phyloP scores from a whole-genome alignment of 1,140 invertebrate genomes.

The Lanistes nyassanus region DNA sequence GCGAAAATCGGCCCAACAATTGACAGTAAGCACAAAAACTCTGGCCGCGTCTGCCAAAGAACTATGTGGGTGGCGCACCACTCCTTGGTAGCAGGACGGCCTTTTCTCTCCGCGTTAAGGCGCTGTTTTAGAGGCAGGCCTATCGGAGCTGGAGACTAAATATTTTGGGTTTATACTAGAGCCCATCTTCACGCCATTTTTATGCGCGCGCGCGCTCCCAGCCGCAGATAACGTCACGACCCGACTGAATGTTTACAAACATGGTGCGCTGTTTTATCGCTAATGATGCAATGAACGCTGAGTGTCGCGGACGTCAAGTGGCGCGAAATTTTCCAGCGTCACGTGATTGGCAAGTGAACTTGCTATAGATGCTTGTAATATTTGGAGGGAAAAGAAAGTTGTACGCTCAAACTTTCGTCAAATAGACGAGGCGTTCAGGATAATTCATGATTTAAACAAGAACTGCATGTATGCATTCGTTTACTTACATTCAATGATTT shows the following conservation, averaged over 20 bases:
- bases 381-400: no score
- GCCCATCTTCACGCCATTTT: conserved; percentile 9
- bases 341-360: no score
- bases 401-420: no score
- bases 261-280: conserved; percentile 14
- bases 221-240: conserved; percentile 10
- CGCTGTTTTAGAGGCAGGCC: not conserved
- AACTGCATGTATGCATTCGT: no score
- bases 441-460: no score
- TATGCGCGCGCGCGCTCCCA: not conserved
- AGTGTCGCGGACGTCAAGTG: conserved; percentile 4
- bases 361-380: no score
- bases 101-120: not conserved
- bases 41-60: not conserved
- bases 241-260: conserved; percentile 20
- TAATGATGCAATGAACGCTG: conserved; percentile 21
- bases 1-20: no score
- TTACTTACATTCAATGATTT: no score
- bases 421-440: no score
- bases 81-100: no score
- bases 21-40: no score
- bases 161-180: conserved; percentile 16
- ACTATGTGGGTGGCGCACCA: conserved; percentile 20
- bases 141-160: conserved; percentile 11
- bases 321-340: not conserved